Evolutionary conservation across 2,888 invertebrate genomes (phyloP), one percentile per base, ranked within the genome.

Genomic region (Xanthorhoe designata): DNA sequence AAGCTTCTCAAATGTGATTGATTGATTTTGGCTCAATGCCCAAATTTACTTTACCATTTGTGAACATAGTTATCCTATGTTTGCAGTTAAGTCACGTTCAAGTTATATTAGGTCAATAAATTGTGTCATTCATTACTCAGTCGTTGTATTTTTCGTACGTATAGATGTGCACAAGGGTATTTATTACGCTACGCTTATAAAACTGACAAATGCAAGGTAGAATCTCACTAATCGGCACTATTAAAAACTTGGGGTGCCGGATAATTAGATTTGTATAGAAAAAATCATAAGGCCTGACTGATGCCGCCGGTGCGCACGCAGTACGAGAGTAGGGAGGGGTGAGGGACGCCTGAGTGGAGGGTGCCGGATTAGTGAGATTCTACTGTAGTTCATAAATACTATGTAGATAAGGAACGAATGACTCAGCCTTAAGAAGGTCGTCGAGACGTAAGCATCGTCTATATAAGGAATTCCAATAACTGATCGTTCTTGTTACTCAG

Each of bases 381-480:
- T n/a, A n/a, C n/a, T 53, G 29, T 24, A 29, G 17, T 32, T 59
- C 47, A 67, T 56, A 55, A 64, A 61, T 63, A 56, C 52, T 60
- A 63, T 56, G 24, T 35, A n/a, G n/a, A 19, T 54, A 35, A 3
- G 45, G 60, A 50, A 49, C 13, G 18, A 57, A 29, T 83, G 85
- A 84, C 74, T 86, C 85, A 83, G 73, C 42, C 66, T 66, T 69
- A 72, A 78, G 83, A 87, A 87, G 89, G 89, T 82, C 84, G 76
- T 58, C 68, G 68, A 74, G 75, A 79, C 78, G 81, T 87, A 86
- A 88, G 83, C 69, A 62, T 71, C 64, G 63, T 71, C 84, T 82
- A 64, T 82, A 84, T 78, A 86, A 68, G 86, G 88, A 17, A 51
- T 64, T 75, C 42, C 75, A 75, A 78, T 76, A 79, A 76, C 72